Evolutionary conservation across 2,888 invertebrate species (phyloP).

Genomic region (Alitta virens): DNA sequence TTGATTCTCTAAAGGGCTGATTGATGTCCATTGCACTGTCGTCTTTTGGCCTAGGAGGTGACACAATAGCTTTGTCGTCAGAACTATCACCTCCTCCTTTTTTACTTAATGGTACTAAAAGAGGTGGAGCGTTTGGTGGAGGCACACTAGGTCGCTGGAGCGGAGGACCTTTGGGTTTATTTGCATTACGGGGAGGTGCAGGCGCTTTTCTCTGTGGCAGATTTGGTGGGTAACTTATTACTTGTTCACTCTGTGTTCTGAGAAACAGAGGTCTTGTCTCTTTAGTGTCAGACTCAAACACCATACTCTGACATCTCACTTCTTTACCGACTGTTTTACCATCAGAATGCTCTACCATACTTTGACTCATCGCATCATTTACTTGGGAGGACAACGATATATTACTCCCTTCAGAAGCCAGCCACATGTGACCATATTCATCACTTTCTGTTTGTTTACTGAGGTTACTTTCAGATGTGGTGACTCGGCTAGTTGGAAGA

Average conservation of each 20-base stretch:
- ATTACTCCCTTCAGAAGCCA: too few species aligned
- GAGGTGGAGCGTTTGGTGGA: not conserved
- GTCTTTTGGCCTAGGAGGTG: too few species aligned
- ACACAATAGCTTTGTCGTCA: not conserved
- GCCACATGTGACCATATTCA: too few species aligned
- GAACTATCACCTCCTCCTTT: not conserved
- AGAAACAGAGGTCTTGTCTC: not conserved
- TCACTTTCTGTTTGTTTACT: too few species aligned
- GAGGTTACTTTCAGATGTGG: too few species aligned
- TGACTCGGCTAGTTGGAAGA: too few species aligned
- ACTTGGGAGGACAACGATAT: too few species aligned
- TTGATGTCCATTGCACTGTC: too few species aligned
- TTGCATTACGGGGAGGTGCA: not conserved
- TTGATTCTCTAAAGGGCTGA: not conserved
- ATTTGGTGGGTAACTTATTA: not conserved
- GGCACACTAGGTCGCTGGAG: not conserved
- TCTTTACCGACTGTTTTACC: not conserved
- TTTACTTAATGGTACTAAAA: not conserved
- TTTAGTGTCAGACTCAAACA: not conserved
- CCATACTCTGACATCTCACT: not conserved
- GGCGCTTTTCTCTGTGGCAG: not conserved
- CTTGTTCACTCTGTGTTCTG: not conserved
- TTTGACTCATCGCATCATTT: too few species aligned
- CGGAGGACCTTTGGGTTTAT: not conserved
- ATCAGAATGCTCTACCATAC: too few species aligned